Evolutionary conservation across 2,113 vertebrate genomes (phyloP), one percentile per base, ranked within the genome.

Genomic region (Girardinichthys multiradiatus): DNA sequence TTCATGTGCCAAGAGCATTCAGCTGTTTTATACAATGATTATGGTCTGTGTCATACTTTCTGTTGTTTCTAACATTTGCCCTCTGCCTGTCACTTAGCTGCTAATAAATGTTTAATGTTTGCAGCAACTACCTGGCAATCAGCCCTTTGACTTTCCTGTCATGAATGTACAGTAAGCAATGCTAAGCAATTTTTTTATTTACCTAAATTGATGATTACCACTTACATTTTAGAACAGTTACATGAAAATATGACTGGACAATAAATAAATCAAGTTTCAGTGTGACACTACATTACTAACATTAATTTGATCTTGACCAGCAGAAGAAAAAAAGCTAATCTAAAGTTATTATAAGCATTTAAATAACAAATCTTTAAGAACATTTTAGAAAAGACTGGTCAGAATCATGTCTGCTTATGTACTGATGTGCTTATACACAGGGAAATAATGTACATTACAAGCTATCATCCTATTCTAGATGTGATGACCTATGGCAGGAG

Each of bases 81-180:
- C 21, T 28, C 15, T 67, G 48, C 13, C 4, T 63, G 11, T 33
- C 37, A 63, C 31, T 42, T 51, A 24, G 58, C 14, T 54, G 57
- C 33, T 63, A 71, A 85, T 88, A 83, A 81, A 90, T 70, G 74
- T 45, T 72, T 3, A 33, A 64, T 72, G 58, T 72, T 79, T 71
- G 72, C 28, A 64, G 59, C 35, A 33, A 54, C 5, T 27, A 30
- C 14, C 8, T 68, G 30, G 33, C 30, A 15, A 48, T 28, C 29
- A 39, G n/a, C 29, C 63, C 1, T 68, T 70, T 77, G 9, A 5
- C 65, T 48, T 62, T 28, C 3, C n/a, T 60, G 28, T n/a, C 63
- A 31, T 64, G 33, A 54, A 63, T 48, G 1, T 26, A 17, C 11
- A 45, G 28, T 17, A n/a, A n/a, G n/a, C 17, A 37, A 14, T 13